Conservation (phyloP, 1,140 invertebrate genomes). For the Drosophila busckii region DNA sequence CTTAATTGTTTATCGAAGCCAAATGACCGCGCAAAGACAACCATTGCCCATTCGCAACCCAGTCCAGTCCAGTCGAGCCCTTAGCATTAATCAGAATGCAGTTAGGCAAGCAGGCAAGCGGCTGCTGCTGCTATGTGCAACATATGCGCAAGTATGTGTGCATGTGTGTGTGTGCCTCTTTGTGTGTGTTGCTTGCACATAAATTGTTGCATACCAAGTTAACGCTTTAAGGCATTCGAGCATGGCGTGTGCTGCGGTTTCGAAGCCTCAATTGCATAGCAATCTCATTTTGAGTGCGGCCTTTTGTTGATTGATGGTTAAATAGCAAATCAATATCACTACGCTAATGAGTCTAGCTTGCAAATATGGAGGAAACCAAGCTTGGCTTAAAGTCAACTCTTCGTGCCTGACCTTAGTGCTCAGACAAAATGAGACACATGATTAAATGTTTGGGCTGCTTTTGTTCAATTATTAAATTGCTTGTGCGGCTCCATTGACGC, state of each 20-base stretch:
- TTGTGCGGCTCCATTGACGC: conserved; percentile 47
- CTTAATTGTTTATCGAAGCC: conserved; percentile 67
- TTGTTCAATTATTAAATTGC: conserved; percentile 56
- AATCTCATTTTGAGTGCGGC: conserved; percentile 61
- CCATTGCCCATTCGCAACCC: background rate
- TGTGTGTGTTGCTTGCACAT: conserved; percentile 39
- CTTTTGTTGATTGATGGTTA: conserved; percentile 76
- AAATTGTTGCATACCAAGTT: conserved; percentile 70
- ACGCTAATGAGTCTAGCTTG: conserved; percentile 67
- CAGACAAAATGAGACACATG: conserved; percentile 23
- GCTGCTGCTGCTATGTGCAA: conserved; percentile 17
- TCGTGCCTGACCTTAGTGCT: background rate
- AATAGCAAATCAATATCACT: conserved; percentile 75
- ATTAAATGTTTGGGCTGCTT: conserved; percentile 11
- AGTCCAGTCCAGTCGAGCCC: too few relatives aligned
- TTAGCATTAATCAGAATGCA: too few relatives aligned
- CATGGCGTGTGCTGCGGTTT: conserved; percentile 72
- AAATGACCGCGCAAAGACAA: conserved; percentile 55
- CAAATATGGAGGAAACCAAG: too few relatives aligned
- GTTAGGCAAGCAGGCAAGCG: too few relatives aligned
- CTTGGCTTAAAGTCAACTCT: too few relatives aligned
- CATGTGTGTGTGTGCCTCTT: background rate
- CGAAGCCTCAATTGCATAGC: conserved; percentile 74
- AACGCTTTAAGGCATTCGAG: conserved; percentile 70
- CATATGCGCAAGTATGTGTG: conserved; percentile 7